A percentile compares a stretch with the other conserved stretches of the same genome.
These are phyloP conservation scores for Acrocephalus scirpaceus DNA, from an alignment of 2,797 vertebrate genomes.

Conservation along the genomic window DNA sequence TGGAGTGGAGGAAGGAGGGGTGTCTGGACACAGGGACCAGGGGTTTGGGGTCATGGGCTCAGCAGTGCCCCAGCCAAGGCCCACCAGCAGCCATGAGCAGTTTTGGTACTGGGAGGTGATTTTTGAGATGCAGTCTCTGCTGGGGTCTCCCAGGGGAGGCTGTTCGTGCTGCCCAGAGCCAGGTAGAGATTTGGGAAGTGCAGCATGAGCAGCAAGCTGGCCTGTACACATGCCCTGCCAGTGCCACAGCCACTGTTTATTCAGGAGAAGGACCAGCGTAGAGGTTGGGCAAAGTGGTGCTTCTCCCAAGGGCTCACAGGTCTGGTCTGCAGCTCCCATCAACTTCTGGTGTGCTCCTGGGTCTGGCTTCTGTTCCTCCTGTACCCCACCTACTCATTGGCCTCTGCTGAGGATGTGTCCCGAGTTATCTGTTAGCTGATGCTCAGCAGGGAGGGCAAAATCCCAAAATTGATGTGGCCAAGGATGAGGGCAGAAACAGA, in stretches of 20 bases:
- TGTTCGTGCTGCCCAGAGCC: background rate
- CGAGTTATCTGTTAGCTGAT: background rate
- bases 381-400: fast-evolving
- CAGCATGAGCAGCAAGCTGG: background rate
- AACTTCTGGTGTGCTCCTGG: background rate
- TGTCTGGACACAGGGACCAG: fast-evolving
- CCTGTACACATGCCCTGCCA: fast-evolving
- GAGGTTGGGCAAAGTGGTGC: fast-evolving
- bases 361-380: background rate
- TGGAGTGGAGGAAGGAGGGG: background rate
- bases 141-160: background rate
- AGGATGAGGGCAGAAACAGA: background rate
- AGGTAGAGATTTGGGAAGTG: background rate
- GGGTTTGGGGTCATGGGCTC: background rate
- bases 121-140: background rate
- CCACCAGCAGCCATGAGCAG: background rate
- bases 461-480: background rate
- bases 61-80: background rate
- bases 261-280: background rate
- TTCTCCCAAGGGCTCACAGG: fast-evolving
- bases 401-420: background rate
- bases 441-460: fast-evolving
- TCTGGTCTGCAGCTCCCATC: background rate
- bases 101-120: background rate
- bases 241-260: background rate